Percentiles rank a stretch among this genome's conserved stretches.
Evolutionary conservation across 2,113 vertebrate genomes (phyloP).

Genomic region (Chaetodon trifascialis): DNA sequence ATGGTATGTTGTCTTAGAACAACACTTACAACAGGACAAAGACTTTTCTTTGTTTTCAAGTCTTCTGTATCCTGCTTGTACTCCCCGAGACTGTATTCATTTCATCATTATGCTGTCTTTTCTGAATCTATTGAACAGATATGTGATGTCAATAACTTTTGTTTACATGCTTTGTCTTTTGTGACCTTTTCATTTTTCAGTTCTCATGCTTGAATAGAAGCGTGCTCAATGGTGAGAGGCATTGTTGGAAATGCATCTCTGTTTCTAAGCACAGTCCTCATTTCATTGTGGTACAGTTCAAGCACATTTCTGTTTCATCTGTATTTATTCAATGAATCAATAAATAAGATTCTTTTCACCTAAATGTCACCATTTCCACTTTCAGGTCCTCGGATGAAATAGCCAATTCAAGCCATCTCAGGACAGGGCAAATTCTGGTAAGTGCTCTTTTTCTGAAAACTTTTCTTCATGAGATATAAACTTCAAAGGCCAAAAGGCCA

Average conservation of each 20-base stretch:
- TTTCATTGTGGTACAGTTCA: background rate
- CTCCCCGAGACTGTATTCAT: background rate
- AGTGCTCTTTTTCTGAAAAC: conserved; percentile 16
- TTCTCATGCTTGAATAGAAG: background rate
- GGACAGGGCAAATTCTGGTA: conserved; percentile 13
- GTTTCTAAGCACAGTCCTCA: background rate
- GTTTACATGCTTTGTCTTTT: background rate
- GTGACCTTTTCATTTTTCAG: background rate
- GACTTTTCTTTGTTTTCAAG: background rate
- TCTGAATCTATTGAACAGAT: background rate
- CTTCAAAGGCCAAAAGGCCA: background rate
- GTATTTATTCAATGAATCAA: background rate
- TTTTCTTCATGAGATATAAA: background rate
- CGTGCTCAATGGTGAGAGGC: background rate
- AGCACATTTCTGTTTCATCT: background rate
- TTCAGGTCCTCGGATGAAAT: conserved; percentile 26
- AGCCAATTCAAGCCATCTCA: background rate
- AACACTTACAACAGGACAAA: background rate
- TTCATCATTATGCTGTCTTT: no score
- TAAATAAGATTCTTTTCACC: background rate
- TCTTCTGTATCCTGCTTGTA: background rate
- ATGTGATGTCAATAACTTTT: background rate
- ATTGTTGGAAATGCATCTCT: background rate
- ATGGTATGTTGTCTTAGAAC: background rate
- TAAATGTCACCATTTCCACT: background rate